Percentiles rank a stretch among this genome's conserved stretches.
Evolutionary conservation across 2,797 vertebrate genomes (phyloP).

Genomic region (Artibeus jamaicensis): DNA sequence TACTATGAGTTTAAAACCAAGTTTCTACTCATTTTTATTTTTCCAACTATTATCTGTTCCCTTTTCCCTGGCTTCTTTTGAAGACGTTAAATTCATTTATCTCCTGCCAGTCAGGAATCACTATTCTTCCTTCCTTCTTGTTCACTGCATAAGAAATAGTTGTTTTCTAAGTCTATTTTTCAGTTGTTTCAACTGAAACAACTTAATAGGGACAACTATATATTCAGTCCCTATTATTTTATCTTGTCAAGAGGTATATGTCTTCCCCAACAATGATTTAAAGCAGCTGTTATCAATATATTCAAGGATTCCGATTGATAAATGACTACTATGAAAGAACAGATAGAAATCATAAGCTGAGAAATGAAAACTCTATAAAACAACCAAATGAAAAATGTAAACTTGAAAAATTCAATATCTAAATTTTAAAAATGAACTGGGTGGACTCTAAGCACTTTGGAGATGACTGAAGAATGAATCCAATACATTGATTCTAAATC

Average conservation of each 20-base stretch:
- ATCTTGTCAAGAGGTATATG: not conserved
- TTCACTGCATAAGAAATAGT: not conserved
- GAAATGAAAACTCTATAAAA: not conserved
- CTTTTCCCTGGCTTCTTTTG: not conserved
- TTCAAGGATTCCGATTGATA: not conserved
- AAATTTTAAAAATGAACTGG: not conserved
- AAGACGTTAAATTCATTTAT: not conserved
- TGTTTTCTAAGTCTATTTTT: not conserved
- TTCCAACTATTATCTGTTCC: not conserved
- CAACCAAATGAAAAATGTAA: not conserved
- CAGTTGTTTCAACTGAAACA: not conserved
- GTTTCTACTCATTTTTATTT: not conserved
- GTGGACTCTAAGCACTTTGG: not conserved
- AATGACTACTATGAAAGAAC: not conserved
- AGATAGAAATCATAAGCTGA: not conserved
- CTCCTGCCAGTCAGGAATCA: not conserved
- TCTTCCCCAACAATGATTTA: not conserved
- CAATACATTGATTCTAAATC: not conserved
- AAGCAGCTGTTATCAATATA: not conserved
- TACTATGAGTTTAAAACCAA: not conserved
- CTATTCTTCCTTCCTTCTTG: not conserved
- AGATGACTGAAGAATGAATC: not conserved
- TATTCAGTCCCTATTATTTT: not conserved
- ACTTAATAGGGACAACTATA: no score
- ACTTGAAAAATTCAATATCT: not conserved